Percentiles rank a stretch among this genome's conserved stretches.
These are phyloP conservation scores for Hippopotamus amphibius DNA, from an alignment of 2,113 vertebrate genomes.

Conservation along the genomic window DNA sequence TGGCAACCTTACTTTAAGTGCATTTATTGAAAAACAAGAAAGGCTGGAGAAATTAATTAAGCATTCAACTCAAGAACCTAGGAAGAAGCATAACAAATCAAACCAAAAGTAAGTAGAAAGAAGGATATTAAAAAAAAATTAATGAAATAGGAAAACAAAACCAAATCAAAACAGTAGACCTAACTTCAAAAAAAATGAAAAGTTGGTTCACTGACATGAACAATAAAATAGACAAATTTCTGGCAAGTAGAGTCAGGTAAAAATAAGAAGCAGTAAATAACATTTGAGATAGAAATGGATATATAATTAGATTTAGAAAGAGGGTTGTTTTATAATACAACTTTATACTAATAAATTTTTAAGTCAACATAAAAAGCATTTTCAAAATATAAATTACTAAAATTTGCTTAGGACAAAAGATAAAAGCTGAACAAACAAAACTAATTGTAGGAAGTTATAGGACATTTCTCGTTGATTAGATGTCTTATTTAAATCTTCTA, in stretches of 20 bases:
- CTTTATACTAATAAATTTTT: constrained; percentile 23
- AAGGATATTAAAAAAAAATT: constrained; percentile 20
- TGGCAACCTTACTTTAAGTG: not conserved
- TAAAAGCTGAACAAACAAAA: constrained; percentile 24
- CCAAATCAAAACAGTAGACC: not conserved
- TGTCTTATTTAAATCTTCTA: constrained; percentile 23
- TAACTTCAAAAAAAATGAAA: not conserved
- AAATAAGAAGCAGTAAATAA: constrained; percentile 14
- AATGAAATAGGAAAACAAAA: constrained; percentile 8
- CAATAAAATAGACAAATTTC: constrained; percentile 7
- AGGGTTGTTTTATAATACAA: not conserved
- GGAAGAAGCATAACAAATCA: not conserved
- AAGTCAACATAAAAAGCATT: constrained; percentile 6
- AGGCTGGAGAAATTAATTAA: not conserved
- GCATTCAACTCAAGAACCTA: constrained; percentile 4
- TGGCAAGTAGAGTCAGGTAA: not conserved
- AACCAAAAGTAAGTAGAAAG: not conserved
- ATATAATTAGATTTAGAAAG: not conserved
- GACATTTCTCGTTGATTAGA: not conserved
- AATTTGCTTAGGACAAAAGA: not conserved
- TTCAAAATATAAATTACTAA: not conserved
- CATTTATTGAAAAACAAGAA: constrained; percentile 4
- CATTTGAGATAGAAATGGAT: not conserved
- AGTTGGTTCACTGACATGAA: not conserved
- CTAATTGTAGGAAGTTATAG: not conserved